Conservation (phyloP, 2,888 invertebrate species). For the Octodonta nipae region DNA sequence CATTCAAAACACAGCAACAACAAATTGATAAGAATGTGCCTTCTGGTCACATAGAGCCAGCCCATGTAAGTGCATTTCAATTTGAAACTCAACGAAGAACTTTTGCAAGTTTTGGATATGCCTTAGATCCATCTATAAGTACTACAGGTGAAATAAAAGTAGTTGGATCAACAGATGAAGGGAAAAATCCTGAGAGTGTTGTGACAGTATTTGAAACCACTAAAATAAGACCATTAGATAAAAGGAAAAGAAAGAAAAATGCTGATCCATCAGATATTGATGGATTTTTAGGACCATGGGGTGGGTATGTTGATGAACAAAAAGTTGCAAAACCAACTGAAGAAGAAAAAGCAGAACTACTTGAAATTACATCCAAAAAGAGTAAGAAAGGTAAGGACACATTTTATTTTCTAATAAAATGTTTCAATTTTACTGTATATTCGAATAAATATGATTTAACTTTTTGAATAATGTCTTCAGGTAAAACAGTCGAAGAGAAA, state of each 20-base stretch:
- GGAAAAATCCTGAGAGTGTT: slow-evolving; percentile 34
- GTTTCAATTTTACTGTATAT: background rate
- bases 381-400: slow-evolving; percentile 58
- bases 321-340: slow-evolving; percentile 81
- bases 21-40: slow-evolving; percentile 78
- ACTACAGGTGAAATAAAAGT: slow-evolving; percentile 30
- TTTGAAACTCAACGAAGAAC: slow-evolving; percentile 93
- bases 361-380: slow-evolving; percentile 84
- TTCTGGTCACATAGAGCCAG: slow-evolving; percentile 87
- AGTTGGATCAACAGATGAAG: slow-evolving; percentile 56
- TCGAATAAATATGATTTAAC: background rate
- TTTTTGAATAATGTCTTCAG: slow-evolving; percentile 6
- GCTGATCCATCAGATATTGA: slow-evolving; percentile 82
- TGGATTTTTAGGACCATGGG: slow-evolving; percentile 97
- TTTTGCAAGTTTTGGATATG: slow-evolving; percentile 89
- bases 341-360: slow-evolving; percentile 85
- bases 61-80: slow-evolving; percentile 90
- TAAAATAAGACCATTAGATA: slow-evolving; percentile 50
- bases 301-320: slow-evolving; percentile 80
- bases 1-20: slow-evolving; percentile 82
- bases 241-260: slow-evolving; percentile 73
- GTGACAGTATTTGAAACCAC: slow-evolving; percentile 86
- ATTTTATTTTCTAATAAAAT: background rate
- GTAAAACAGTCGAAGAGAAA: slow-evolving; percentile 74
- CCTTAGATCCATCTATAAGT: slow-evolving; percentile 82